phyloP scores from a whole-genome alignment of 2,113 vertebrate species.

The Octodon degus region DNA sequence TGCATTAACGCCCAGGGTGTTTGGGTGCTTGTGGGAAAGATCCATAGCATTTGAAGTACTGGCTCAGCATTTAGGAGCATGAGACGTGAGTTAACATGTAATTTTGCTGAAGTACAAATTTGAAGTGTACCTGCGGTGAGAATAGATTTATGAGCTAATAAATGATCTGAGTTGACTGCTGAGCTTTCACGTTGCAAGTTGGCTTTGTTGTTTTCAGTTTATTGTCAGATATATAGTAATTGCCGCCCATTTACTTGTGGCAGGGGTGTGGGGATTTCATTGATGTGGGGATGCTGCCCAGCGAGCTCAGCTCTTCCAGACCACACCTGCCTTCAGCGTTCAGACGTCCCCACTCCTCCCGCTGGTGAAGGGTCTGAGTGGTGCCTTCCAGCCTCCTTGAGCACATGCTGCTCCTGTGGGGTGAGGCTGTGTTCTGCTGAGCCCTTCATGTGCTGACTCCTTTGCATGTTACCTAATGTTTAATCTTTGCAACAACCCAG shows the following conservation, averaged over 20 bases:
- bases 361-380: rapidly evolving
- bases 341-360: background rate
- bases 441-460: background rate
- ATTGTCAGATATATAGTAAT: background rate
- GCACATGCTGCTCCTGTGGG: background rate
- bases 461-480: background rate
- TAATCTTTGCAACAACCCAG: background rate
- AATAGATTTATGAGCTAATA: background rate
- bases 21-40: background rate
- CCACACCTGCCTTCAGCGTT: background rate
- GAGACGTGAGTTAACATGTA: background rate
- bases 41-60: background rate
- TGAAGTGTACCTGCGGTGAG: background rate
- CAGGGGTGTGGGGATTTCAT: background rate
- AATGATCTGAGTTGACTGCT: conserved; percentile 25
- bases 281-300: background rate
- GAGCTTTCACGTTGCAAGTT: background rate
- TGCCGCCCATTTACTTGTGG: background rate
- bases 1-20: background rate
- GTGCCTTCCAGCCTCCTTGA: background rate
- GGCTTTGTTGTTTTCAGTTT: background rate
- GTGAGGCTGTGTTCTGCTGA: background rate
- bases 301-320: background rate
- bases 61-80: background rate
- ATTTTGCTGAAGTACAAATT: conserved; percentile 13